Evolutionary conservation across 2,888 invertebrate species (phyloP).

Genomic region (Drosophila aldrichi): DNA sequence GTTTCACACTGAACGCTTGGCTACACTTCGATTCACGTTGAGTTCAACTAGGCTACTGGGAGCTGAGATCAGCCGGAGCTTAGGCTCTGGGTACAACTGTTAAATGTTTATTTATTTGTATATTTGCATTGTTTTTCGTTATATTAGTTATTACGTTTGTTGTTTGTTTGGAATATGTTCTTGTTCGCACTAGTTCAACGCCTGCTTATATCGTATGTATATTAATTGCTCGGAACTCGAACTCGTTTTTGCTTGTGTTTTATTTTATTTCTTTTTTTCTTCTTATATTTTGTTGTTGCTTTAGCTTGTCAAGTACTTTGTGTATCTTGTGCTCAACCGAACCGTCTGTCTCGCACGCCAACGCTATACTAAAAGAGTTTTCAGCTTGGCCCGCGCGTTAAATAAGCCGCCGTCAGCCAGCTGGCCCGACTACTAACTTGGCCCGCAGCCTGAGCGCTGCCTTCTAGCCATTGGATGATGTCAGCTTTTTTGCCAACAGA

Average conservation of each 20-base stretch:
- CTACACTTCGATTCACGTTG: slow-evolving; percentile 65
- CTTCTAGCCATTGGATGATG: slow-evolving; percentile 69
- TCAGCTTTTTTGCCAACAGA: slow-evolving; percentile 57
- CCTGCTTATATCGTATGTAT: slow-evolving; percentile 57
- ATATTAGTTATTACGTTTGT: slow-evolving; percentile 50
- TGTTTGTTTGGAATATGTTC: slow-evolving; percentile 5
- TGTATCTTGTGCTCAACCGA: slow-evolving; percentile 64
- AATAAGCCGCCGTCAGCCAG: slow-evolving; percentile 75
- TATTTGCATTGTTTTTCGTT: slow-evolving; percentile 29
- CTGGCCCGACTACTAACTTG: slow-evolving; percentile 62
- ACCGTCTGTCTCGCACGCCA: slow-evolving; percentile 83
- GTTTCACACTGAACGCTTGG: slow-evolving; percentile 78
- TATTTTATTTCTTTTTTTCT: neutral
- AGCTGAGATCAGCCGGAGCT: slow-evolving; percentile 69
- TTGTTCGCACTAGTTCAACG: slow-evolving; percentile 58
- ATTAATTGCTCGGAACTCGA: slow-evolving; percentile 48
- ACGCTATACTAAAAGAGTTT: slow-evolving; percentile 84
- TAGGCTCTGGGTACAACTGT: slow-evolving; percentile 34
- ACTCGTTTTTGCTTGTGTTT: slow-evolving; percentile 46
- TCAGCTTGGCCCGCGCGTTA: slow-evolving; percentile 70
- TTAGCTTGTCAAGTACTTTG: slow-evolving; percentile 51
- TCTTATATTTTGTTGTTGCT: slow-evolving; percentile 11
- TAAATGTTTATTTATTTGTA: slow-evolving; percentile 43
- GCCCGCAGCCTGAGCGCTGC: slow-evolving; percentile 46
- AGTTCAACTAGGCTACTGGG: slow-evolving; percentile 47